Evolutionary conservation across 2,113 vertebrate genomes (phyloP).

Genomic region (Chelonoidis abingdonii): DNA sequence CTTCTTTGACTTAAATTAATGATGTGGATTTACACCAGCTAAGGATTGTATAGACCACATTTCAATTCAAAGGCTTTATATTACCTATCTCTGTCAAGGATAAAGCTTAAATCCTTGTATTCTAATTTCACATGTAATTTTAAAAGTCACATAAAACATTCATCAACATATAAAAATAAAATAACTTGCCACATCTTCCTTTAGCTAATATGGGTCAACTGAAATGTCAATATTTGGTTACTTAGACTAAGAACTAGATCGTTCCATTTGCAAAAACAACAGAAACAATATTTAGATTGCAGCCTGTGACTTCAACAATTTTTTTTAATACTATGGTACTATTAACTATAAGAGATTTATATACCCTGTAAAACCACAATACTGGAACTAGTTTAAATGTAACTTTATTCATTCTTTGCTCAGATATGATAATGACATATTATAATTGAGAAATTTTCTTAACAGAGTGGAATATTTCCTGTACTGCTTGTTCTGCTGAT

Average conservation of each 20-base stretch:
- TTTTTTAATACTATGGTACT: background rate
- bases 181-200: background rate
- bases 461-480: background rate
- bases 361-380: slow-evolving; percentile 4
- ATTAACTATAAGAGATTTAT: background rate
- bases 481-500: background rate
- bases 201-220: rapidly evolving
- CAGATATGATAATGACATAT: background rate
- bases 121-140: background rate
- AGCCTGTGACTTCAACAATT: background rate
- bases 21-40: background rate
- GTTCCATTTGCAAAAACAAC: background rate
- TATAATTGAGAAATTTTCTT: slow-evolving; percentile 12
- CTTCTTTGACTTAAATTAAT: background rate
- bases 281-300: background rate
- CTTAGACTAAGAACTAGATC: background rate
- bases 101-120: background rate
- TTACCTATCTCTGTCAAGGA: background rate
- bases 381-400: slow-evolving; percentile 33
- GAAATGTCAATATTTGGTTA: background rate
- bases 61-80: background rate
- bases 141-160: background rate
- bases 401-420: slow-evolving; percentile 25
- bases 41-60: background rate
- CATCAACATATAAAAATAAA: background rate